Evolutionary conservation across 2,797 vertebrate species (phyloP), one percentile per base, ranked within the genome.

Genomic region (Tiaroga cobitis): DNA sequence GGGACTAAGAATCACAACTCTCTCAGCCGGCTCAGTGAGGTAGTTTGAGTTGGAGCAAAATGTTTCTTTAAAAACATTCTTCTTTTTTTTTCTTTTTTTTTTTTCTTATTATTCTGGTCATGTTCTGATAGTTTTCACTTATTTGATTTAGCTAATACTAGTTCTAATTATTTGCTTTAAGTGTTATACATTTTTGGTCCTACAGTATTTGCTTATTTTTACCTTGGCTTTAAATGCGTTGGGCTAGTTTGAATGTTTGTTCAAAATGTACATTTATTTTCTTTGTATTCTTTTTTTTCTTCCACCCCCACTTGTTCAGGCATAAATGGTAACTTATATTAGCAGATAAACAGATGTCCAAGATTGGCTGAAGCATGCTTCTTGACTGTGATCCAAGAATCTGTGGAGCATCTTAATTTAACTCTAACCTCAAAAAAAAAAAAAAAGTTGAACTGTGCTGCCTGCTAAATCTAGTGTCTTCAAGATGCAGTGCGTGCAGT

Each of bases 401-500:
- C 41, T 80, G 18, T 21, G 19, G 7, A 68, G 73, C 37, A 54
- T 49, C 69, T 70, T 72, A 70, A 72, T 59, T 70, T 72, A 74
- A 82, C 41, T 21, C 72, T 2, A 80, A 80, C 79, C 19, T 49
- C 41, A 3, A 1, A 19, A n/a, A 72, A 3, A 51, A 26, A 24
- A n/a, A 26, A 34, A 18, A 32, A 32, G 21, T 16, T 37, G 18
- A 37, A 37, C 1, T 16, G 2, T 16, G 26, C 61, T 8, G 61
- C 26, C 6, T 63, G 19, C 29, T 49, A n/a, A 46, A 80, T 51
- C 56, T 51, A 46, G 26, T 34, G 29, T 32, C 8, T 34, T 68
- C 8, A 90, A 79, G 16, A 73, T 67, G 77, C n/a, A 75, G 46
- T 68, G 92, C 87, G 81, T 84, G 83, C 90, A 88, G 84, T 90